Evolutionary conservation across 2,113 vertebrate species (phyloP).

Genomic region (Corydoras maculifer): DNA sequence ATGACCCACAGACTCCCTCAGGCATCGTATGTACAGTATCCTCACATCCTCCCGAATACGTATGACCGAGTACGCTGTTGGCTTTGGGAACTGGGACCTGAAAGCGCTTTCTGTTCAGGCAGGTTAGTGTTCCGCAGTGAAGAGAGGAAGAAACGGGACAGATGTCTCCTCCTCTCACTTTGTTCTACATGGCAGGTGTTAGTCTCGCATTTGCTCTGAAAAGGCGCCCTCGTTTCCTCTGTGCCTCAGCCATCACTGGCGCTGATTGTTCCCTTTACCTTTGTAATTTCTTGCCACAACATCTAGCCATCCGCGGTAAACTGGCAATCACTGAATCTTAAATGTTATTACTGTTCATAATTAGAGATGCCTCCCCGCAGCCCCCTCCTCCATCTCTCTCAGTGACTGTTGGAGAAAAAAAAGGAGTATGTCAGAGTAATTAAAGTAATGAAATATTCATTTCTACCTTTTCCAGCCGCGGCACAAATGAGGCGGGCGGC

Average conservation of each 20-base stretch:
- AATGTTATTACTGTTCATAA: conserved; percentile 96
- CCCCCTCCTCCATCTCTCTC: conserved; percentile 8
- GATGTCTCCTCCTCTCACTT: conserved; percentile 21
- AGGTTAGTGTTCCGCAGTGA: no score
- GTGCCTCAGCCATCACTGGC: no score
- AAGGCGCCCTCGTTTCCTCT: neutral
- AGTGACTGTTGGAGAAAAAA: conserved; percentile 74
- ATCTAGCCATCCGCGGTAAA: conserved; percentile 66
- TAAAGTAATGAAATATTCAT: conserved; percentile 99
- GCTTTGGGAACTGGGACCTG: no score
- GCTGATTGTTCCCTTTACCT: conserved; percentile 35
- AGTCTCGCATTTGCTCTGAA: conserved; percentile 4
- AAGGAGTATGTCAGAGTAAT: conserved; percentile 98
- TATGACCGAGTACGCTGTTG: no score
- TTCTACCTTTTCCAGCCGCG: conserved; percentile 96
- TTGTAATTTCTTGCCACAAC: conserved; percentile 52
- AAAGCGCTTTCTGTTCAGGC: no score
- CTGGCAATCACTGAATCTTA: conserved; percentile 81
- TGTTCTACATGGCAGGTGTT: conserved; percentile 26
- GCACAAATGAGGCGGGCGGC: conserved; percentile 95
- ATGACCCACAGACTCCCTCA: no score
- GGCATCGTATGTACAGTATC: no score
- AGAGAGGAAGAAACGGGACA: conserved; percentile 8
- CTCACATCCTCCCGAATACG: no score
- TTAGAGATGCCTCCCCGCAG: conserved; percentile 64